These are phyloP conservation scores for Cyclargus thomasi DNA, from an alignment of 1,140 invertebrate species.

Conservation along the genomic window DNA sequence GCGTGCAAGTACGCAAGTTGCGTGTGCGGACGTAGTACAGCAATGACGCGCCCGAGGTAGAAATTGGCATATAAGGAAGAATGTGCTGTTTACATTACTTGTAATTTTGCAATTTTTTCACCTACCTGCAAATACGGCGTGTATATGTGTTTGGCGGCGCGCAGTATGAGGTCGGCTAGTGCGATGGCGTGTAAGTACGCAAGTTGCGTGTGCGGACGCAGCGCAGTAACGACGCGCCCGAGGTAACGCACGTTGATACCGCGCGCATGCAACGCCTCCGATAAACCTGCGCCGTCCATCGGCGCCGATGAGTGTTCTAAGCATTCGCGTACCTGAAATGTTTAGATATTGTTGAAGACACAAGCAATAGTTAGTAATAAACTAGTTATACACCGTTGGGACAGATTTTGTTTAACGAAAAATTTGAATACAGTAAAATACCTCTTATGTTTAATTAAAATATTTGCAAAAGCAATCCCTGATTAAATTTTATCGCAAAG, in stretches of 20 bases:
- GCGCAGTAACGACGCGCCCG: conserved; percentile 88
- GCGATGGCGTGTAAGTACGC: conserved; percentile 92
- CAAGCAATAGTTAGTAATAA: too few relatives aligned
- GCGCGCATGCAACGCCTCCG: conserved; percentile 92
- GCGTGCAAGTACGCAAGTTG: conserved; percentile 90
- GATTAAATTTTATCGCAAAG: too few relatives aligned
- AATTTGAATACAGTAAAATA: too few relatives aligned
- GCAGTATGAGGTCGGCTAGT: conserved; percentile 88
- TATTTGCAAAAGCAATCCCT: too few relatives aligned
- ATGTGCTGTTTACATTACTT: conserved; percentile 37
- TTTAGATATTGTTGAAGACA: background rate
- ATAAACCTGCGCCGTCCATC: conserved; percentile 96
- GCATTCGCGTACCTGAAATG: conserved; percentile 88
- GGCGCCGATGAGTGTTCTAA: conserved; percentile 93
- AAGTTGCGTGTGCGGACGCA: conserved; percentile 86
- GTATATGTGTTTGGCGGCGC: conserved; percentile 95
- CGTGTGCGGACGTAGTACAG: conserved; percentile 85
- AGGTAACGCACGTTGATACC: conserved; percentile 98
- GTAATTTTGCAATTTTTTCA: too few relatives aligned
- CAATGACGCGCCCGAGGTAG: conserved; percentile 94
- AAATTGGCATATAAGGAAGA: background rate
- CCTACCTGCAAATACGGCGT: conserved; percentile 94
- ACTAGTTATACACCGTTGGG: too few relatives aligned
- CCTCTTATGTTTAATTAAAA: too few relatives aligned
- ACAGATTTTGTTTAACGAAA: too few relatives aligned